phyloP scores from a whole-genome alignment of 2,113 vertebrate species.

The Sardina pilchardus region DNA sequence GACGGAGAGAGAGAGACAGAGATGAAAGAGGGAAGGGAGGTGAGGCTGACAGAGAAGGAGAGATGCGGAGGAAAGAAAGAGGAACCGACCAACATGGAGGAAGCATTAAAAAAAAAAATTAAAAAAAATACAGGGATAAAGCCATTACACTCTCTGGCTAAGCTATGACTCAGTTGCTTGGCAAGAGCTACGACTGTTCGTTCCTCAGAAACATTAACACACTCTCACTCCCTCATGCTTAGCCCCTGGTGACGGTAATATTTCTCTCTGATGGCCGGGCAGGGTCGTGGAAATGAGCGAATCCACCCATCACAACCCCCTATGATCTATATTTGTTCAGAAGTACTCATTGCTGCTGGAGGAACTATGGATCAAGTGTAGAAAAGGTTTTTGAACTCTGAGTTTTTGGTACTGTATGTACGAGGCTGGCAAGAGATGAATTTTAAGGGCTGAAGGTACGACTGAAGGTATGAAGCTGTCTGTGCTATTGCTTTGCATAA shows the following conservation, averaged over 20 bases:
- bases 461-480: not conserved
- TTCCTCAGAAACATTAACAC: not conserved
- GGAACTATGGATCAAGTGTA: not conserved
- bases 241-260: not conserved
- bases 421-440: not conserved
- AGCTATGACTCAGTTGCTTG: slow-evolving; percentile 11
- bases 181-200: not conserved
- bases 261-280: not conserved
- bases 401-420: not conserved
- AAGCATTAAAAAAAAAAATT: slow-evolving; percentile 31
- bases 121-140: slow-evolving; percentile 43
- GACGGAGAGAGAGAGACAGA: not conserved
- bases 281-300: not conserved
- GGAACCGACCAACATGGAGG: not conserved
- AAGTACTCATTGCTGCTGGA: not conserved
- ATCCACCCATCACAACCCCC: not conserved
- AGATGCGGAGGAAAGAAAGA: not conserved
- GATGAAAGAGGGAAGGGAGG: not conserved
- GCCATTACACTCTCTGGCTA: slow-evolving; percentile 38
- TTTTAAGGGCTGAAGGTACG: not conserved
- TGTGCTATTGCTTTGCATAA: not conserved
- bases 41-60: not conserved
- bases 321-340: not conserved
- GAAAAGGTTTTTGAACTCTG: not conserved
- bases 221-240: not conserved